Evolutionary conservation across 2,113 vertebrate species (phyloP).

Genomic region (Python bivittatus): DNA sequence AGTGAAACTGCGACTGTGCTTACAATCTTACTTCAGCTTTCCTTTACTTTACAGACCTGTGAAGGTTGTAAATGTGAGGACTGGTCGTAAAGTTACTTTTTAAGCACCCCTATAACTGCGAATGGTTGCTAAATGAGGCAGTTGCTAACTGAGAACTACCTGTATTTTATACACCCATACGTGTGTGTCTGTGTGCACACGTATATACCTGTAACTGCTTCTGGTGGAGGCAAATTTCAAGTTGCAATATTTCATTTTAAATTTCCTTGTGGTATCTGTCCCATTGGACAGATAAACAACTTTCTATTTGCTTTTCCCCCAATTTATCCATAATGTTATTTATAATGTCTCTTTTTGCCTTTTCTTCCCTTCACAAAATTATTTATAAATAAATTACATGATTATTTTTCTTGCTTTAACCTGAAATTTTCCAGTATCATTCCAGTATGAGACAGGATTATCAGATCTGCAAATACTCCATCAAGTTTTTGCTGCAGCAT

Average conservation of each 20-base stretch:
- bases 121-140: not conserved
- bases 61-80: not conserved
- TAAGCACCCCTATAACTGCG: not conserved
- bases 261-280: not conserved
- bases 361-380: not conserved
- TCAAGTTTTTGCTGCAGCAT: not conserved
- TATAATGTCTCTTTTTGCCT: not conserved
- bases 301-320: not conserved
- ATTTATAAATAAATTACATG: no score
- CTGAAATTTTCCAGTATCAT: slow-evolving; percentile 8
- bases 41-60: not conserved
- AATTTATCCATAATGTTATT: not conserved
- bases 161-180: not conserved
- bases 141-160: not conserved
- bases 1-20: not conserved
- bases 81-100: not conserved
- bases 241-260: not conserved
- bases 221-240: not conserved
- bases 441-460: not conserved
- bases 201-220: not conserved
- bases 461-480: not conserved
- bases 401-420: not conserved
- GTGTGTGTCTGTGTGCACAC: not conserved
- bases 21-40: not conserved
- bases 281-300: not conserved